Percentiles rank a stretch among this genome's conserved stretches.
Evolutionary conservation across 2,797 vertebrate genomes (phyloP).

Genomic region (Crocidura indochinensis): DNA sequence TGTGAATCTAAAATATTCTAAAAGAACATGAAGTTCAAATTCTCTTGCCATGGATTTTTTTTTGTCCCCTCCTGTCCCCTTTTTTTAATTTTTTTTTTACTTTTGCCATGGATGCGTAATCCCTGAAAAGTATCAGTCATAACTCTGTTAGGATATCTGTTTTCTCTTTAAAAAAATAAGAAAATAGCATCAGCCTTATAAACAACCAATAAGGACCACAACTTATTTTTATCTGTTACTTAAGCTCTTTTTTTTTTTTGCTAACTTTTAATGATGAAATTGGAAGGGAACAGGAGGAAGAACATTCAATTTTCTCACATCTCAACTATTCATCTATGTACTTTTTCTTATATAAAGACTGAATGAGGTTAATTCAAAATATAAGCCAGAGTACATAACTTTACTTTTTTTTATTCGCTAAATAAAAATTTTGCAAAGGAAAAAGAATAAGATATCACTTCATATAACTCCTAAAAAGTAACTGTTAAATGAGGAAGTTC

Average conservation of each 20-base stretch:
- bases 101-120: too few species aligned
- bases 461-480: neutral
- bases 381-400: neutral
- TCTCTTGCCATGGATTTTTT: neutral
- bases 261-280: neutral
- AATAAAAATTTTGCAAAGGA: neutral
- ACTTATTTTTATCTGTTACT: neutral
- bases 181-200: neutral
- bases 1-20: neutral
- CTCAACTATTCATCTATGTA: neutral
- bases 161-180: neutral
- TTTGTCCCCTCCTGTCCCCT: too few species aligned
- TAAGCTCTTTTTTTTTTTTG: neutral
- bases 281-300: too few species aligned
- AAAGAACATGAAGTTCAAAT: constrained; percentile 22
- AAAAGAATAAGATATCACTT: neutral
- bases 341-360: constrained; percentile 8
- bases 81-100: too few species aligned
- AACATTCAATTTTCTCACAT: neutral
- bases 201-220: neutral
- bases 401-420: neutral
- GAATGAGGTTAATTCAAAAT: neutral
- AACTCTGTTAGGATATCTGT: neutral
- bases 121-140: neutral
- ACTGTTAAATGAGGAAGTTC: neutral